Evolutionary conservation across 2,797 vertebrate genomes (phyloP).

Genomic region (Odontamblyopus rebecca): DNA sequence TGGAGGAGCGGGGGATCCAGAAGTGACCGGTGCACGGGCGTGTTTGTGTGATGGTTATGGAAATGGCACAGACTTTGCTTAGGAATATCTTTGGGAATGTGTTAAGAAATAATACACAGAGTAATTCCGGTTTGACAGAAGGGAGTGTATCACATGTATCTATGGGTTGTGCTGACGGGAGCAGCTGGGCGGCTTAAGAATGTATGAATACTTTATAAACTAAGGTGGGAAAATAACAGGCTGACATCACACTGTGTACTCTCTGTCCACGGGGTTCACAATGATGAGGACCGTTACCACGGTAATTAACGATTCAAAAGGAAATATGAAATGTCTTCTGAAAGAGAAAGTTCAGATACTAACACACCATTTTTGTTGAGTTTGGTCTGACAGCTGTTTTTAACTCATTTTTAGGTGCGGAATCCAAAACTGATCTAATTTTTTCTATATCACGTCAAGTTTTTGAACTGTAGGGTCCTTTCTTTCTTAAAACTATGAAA

Average conservation of each 20-base stretch:
- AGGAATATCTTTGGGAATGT: not conserved
- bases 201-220: not conserved
- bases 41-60: not conserved
- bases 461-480: too few relatives aligned
- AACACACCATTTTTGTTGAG: too few relatives aligned
- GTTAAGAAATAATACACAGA: slow-evolving; percentile 3
- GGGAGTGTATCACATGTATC: not conserved
- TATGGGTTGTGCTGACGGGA: not conserved
- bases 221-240: not conserved
- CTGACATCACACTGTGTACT: not conserved
- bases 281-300: too few relatives aligned
- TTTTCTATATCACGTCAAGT: too few relatives aligned
- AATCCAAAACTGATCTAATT: too few relatives aligned
- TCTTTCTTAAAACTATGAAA: too few relatives aligned
- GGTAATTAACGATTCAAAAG: too few relatives aligned
- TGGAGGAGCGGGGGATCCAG: slow-evolving; percentile 68
- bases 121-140: slow-evolving; percentile 9
- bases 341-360: too few relatives aligned
- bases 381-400: too few relatives aligned
- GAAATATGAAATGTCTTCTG: too few relatives aligned
- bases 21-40: slow-evolving; percentile 26
- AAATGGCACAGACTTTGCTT: not conserved
- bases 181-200: slow-evolving; percentile 17
- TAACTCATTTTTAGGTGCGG: too few relatives aligned
- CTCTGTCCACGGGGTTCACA: too few relatives aligned